Base-by-base conservation (phyloP, 2,888 invertebrate species). In the Mythimna albipuncta region DNA sequence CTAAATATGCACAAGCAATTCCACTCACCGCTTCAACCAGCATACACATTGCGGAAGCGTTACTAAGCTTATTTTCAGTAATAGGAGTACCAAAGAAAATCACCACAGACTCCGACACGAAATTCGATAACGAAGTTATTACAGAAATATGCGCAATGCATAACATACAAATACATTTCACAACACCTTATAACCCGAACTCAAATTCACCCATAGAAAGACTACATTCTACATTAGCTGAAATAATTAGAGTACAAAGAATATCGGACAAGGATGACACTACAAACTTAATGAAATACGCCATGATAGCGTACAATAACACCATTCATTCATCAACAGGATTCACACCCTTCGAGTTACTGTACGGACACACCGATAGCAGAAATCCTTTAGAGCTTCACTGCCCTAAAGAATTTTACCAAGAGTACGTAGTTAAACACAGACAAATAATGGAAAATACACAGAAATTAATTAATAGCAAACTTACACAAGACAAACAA, bases 361-460 rank as follows among this genome's bases (percentile, higher is more conserved):
- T 87, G 32, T 89, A 79, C 54, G 86, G 81, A 77, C 89, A 86
- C 61, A 89, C 84, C 61, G 80, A 61, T 55, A 85, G 64, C 69
- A 85, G 83, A 83, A 89, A 82, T 71, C 89, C 77, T 65, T 77
- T 81, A 83, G 88, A 87, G 72, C 69, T 82, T 82, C 88, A 83
- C 83, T 91, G 68, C 79, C 86, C 84, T 2, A 80, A 83, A 72
- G 85, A 88, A 81, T 98, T 94, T 86, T 97, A 97, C 38, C 98
- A 96, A 21, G 98, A 98, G 90, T 98, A 97, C 63, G 97, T 97
- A 2, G 97, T 98, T 72, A 97, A 97, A 92, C 98, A 98, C 64
- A 84, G 55, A 57, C 75, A 79, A 72, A 80, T 72, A n/a, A 72
- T 81, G 74, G 83, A 87, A 79, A 72, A 72, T 9, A 67, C 80